Evolutionary conservation across 2,888 invertebrate species (phyloP), one percentile per base, ranked within the genome.

Genomic region (Octonoba sinensis): DNA sequence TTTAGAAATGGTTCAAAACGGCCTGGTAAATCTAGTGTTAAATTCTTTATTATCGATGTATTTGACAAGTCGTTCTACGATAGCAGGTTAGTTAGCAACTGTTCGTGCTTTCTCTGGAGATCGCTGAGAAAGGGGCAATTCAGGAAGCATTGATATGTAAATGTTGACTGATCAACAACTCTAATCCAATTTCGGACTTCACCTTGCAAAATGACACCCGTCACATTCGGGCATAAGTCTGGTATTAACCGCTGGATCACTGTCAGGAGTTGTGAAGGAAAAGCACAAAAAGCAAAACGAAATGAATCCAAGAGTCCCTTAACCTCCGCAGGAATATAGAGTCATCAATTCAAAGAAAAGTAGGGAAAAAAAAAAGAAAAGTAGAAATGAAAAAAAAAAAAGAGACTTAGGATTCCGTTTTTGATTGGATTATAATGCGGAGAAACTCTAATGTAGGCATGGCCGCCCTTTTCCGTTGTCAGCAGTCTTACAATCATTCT

Each of bases 341-440:
- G 64, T 65, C 65, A 65, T 73, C 67, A 59, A 60, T 75, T 67
- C 75, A 66, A 67, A 44, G 27, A 59, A 59, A 59, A 36, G 36
- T 36, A 36, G 4, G 36, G 11, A 36, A 36, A 6, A 36, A 36
- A 36, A 36, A 6, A 36, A 36, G 36, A 44, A 11, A 16, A 18
- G 11, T 18, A 36, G n/a, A n/a, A 62, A n/a, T n/a, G 57, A 24
- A 24, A 24, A 24, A 57, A 24, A 36, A 60, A 15, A 2, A 24
- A 59, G 2, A 18, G 46, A 62, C 46, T 44, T 62, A n/a, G 36
- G 67, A 72, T 66, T 67, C 66, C 66, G 54, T 72, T 62, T 70
- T 67, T 79, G 78, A 79, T 79, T 79, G 78, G 78, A 79, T 79
- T 79, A 79, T 79, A 79, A 79, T 79, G 47, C 54, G 72, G 65